phyloP scores from a whole-genome alignment of 2,888 invertebrate species.

The Caenorhabditis sp. region DNA sequence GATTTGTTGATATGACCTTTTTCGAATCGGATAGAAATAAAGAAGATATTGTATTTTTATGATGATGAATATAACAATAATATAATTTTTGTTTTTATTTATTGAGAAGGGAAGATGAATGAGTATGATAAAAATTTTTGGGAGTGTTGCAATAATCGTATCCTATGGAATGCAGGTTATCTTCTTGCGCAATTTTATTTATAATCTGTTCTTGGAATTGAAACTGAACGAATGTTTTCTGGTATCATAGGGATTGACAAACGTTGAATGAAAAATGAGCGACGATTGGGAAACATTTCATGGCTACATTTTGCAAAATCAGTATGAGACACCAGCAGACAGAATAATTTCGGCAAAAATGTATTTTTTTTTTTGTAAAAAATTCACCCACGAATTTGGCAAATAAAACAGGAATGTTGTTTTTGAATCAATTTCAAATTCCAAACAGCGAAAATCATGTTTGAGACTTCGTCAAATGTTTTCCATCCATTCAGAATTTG shows the following conservation, averaged over 20 bases:
- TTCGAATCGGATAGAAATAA: background rate
- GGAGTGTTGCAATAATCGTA: background rate
- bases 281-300: no score
- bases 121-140: background rate
- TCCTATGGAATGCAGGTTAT: background rate
- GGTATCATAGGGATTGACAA: background rate
- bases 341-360: no score
- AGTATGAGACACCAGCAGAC: no score
- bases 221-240: background rate
- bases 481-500: no score
- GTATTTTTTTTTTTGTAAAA: no score
- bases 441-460: no score
- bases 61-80: background rate
- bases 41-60: background rate
- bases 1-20: background rate
- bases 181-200: slow-evolving; percentile 1
- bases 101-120: background rate
- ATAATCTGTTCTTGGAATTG: background rate
- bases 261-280: background rate
- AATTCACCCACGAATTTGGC: no score
- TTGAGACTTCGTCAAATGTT: no score
- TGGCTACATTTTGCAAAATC: no score
- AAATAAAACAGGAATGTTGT: no score
- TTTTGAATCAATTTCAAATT: no score
- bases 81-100: background rate